phyloP scores from a whole-genome alignment of 2,888 invertebrate genomes.

The Cinara cedri region DNA sequence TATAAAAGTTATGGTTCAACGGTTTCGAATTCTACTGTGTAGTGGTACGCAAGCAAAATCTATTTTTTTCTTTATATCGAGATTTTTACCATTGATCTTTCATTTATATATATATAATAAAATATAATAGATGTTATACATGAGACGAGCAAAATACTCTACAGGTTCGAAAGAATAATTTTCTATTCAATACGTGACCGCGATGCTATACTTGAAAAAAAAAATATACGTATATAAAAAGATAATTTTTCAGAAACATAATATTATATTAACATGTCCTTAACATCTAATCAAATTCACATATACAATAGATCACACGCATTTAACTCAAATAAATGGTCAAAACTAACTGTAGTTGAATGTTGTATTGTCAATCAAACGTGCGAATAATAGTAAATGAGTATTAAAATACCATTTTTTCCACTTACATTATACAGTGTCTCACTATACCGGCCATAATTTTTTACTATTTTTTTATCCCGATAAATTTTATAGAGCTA shows the following conservation, averaged over 20 bases:
- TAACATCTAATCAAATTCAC: constrained; percentile 2
- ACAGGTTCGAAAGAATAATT: background rate
- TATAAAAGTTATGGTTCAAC: constrained; percentile 25
- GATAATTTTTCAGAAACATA: constrained; percentile 9
- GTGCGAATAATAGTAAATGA: background rate
- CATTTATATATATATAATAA: background rate
- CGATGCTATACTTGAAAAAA: constrained; percentile 20
- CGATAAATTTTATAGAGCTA: too few relatives aligned
- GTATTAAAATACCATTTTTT: background rate
- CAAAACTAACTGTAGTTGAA: background rate
- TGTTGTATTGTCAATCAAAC: background rate
- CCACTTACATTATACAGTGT: background rate
- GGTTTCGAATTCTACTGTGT: background rate
- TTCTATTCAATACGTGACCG: background rate
- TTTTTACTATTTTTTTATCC: too few relatives aligned
- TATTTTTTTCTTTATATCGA: constrained; percentile 19
- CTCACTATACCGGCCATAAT: too few relatives aligned
- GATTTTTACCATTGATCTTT: background rate
- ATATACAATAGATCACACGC: background rate
- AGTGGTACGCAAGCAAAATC: background rate
- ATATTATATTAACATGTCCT: constrained; percentile 1
- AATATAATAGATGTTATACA: background rate
- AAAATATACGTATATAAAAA: background rate
- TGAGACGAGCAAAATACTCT: background rate
- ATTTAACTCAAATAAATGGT: background rate